Percentiles rank a stretch among this genome's conserved stretches.
Conservation (phyloP, 2,113 vertebrate species). For the Heterocephalus glaber region DNA sequence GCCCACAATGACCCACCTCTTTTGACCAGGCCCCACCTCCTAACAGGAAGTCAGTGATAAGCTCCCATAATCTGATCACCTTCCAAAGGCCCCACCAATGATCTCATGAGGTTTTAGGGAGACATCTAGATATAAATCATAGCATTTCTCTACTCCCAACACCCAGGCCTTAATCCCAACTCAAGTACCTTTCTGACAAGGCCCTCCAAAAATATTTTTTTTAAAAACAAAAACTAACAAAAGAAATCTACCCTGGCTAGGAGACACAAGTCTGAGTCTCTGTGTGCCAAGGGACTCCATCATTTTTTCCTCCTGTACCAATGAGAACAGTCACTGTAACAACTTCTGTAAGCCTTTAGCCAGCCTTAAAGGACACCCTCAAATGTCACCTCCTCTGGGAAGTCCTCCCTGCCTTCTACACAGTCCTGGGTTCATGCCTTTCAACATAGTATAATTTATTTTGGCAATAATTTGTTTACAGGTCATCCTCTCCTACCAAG, state of each 20-base stretch:
- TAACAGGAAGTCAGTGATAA: not conserved
- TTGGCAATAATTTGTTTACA: not conserved
- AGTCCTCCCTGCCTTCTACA: not conserved
- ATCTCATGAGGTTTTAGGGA: not conserved
- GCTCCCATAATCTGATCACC: not conserved
- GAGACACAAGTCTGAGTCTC: not conserved
- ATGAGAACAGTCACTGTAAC: not conserved
- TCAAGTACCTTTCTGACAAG: not conserved
- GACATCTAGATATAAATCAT: not conserved
- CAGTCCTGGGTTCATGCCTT: not conserved
- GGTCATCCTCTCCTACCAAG: not conserved
- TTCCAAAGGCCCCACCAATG: not conserved
- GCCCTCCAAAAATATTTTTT: too few relatives aligned
- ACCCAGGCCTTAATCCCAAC: not conserved
- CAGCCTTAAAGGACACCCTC: not conserved
- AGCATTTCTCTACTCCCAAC: not conserved
- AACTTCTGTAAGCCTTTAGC: not conserved
- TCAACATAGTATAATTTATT: not conserved
- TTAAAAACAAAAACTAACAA: not conserved
- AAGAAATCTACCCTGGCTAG: not conserved
- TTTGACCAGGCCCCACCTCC: not conserved
- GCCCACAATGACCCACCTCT: not conserved
- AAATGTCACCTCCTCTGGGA: not conserved
- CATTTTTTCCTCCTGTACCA: not conserved
- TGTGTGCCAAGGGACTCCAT: not conserved